phyloP scores from a whole-genome alignment of 2,888 invertebrate genomes.

The Megaustenia siamemsis region DNA sequence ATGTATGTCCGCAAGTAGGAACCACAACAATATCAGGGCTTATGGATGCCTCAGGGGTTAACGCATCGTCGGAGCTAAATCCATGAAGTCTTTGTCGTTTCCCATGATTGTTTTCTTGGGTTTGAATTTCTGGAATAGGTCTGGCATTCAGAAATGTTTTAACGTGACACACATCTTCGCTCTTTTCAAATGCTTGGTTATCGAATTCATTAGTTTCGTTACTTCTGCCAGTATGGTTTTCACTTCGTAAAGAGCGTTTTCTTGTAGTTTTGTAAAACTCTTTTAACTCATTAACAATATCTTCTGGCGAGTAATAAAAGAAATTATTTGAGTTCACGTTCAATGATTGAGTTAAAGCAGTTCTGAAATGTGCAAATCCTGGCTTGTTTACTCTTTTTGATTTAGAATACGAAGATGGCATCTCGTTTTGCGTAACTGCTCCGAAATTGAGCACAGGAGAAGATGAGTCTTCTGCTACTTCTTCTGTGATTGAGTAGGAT shows the following conservation, averaged over 20 bases:
- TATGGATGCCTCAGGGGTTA: not conserved
- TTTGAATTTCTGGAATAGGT: not conserved
- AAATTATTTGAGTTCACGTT: not conserved
- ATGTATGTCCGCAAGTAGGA: not conserved
- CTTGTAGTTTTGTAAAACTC: not conserved
- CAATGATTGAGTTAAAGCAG: not conserved
- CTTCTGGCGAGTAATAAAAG: not conserved
- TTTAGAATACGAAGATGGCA: not conserved
- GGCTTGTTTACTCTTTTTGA: not conserved
- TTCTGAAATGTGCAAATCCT: not conserved
- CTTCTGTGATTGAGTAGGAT: slow-evolving; percentile 4
- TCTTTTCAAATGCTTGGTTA: not conserved
- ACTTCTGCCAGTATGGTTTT: too few species aligned
- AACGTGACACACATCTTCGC: not conserved
- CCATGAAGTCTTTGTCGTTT: slow-evolving; percentile 12
- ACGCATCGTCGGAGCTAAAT: slow-evolving; percentile 11
- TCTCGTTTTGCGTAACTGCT: not conserved
- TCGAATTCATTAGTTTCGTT: not conserved
- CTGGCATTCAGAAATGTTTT: not conserved
- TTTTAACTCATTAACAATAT: not conserved
- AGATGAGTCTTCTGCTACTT: not conserved
- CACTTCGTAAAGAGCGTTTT: not conserved
- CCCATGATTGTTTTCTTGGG: not conserved
- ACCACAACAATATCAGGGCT: not conserved
- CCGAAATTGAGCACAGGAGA: too few species aligned